Base-by-base conservation (phyloP, 2,113 vertebrate species). In the Protobothrops mucrosquamatus region DNA sequence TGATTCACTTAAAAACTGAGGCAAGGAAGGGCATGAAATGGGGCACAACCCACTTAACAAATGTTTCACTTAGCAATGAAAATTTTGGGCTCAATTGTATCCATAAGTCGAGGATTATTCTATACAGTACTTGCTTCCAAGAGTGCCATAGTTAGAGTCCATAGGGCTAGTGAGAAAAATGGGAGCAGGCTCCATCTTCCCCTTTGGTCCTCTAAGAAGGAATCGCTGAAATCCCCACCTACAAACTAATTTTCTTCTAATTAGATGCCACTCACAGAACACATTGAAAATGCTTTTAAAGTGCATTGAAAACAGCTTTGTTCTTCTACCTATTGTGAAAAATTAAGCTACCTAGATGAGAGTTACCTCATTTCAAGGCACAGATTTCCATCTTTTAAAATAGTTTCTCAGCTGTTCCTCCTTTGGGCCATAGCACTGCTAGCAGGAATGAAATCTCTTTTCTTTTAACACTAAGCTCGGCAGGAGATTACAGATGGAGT, bases 401-500 rank as follows among this genome's bases (percentile, higher is more conserved):
- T 4, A 26, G 22, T n/a, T 85, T 39, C 22, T 52, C 56, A 34
- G 11, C 59, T 92, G 20, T 91, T 87, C 46, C 29, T 29, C 15
- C 29, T 61, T 64, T 87, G 26, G 34, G 24, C 55, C 43, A 22
- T 48, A 91, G 81, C 55, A 48, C 57, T 48, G 43, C 5, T n/a
- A 29, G 54, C 15, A 46, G 86, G 55, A 59, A 43, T 61, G 55
- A 51, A 34, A 20, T 10, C 34, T 56, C 7, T 20, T 24, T 52
- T 29, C 43, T 26, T 55, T 64, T 23, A 89, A 4, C 24, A 52
- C 89, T 11, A 2, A 94, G 94, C 89, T 92, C 81, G 23, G 87
- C 43, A 94, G 81, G 2, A 56, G 43, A 23, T 3, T 92, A 20
- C 93, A 26, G 94, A 85, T 88, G 51, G 81, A 43, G 87, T 81